Percentiles rank a stretch among this genome's conserved stretches.
These are phyloP conservation scores for Chauna torquata DNA, from an alignment of 2,113 vertebrate genomes.

Conservation along the genomic window DNA sequence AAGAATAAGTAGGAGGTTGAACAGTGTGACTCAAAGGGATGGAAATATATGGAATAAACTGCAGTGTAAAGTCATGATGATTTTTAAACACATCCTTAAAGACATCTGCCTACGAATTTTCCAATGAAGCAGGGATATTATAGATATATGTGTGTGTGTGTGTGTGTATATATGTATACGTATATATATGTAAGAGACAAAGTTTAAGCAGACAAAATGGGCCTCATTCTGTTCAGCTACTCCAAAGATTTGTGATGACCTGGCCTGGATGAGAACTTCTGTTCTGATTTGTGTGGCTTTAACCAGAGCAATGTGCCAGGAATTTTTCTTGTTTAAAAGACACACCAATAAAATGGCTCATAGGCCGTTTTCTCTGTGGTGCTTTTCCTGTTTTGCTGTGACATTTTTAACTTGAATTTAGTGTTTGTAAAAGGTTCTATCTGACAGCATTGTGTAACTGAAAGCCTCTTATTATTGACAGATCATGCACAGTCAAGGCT, in stretches of 20 bases:
- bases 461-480: slow-evolving; percentile 38
- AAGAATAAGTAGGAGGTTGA: slow-evolving; percentile 44
- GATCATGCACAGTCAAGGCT: background rate
- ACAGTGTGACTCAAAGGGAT: slow-evolving; percentile 9
- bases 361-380: background rate
- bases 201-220: background rate
- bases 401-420: slow-evolving; percentile 45
- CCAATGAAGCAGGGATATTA: background rate
- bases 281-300: background rate
- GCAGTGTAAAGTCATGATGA: background rate
- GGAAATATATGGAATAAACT: slow-evolving; percentile 36
- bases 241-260: background rate
- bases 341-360: background rate
- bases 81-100: background rate
- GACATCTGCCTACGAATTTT: background rate
- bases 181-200: background rate
- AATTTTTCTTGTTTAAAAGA: background rate
- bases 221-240: background rate
- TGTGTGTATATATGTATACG: background rate
- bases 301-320: background rate
- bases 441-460: slow-evolving; percentile 26
- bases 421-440: slow-evolving; percentile 20
- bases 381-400: slow-evolving; percentile 28
- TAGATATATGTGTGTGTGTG: background rate
- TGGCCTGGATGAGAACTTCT: background rate